Evolutionary conservation across 2,797 vertebrate species (phyloP).

Genomic region (Antrozous pallidus): DNA sequence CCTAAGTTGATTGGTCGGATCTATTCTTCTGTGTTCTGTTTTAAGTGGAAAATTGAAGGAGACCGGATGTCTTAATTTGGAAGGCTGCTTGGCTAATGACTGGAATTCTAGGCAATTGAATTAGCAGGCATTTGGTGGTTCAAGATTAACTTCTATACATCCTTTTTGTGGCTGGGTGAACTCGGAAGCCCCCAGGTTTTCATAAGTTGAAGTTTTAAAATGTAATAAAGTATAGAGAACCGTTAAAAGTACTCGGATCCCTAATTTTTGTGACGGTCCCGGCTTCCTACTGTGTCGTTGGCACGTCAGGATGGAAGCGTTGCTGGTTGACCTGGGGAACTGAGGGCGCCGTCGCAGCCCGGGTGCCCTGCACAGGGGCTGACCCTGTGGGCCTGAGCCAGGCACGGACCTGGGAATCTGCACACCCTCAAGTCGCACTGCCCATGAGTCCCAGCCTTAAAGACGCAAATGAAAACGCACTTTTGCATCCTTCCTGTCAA

Average conservation of each 20-base stretch:
- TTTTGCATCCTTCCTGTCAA: neutral
- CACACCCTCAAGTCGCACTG: neutral
- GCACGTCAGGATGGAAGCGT: neutral
- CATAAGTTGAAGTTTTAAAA: neutral
- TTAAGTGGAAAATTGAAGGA: conserved; percentile 76
- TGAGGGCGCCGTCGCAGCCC: neutral
- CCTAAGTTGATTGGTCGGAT: conserved; percentile 69
- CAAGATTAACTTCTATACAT: neutral
- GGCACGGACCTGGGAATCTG: neutral
- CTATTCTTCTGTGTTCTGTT: conserved; percentile 69
- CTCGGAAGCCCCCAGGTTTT: conserved; percentile 30
- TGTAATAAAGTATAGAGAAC: neutral
- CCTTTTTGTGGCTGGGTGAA: conserved; percentile 18
- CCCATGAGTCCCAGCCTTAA: neutral
- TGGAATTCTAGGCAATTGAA: conserved; percentile 58
- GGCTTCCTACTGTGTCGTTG: neutral
- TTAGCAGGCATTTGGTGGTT: conserved; percentile 69
- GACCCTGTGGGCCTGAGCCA: no score
- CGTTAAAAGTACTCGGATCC: neutral
- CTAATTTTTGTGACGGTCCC: neutral
- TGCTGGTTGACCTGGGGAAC: neutral
- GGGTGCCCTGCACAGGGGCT: no score
- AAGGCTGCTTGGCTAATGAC: conserved; percentile 68
- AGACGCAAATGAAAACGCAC: neutral
- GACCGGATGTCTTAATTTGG: conserved; percentile 78